Evolutionary conservation across 1,140 invertebrate species (phyloP).

Genomic region (Aphelenchoides fujianensis): DNA sequence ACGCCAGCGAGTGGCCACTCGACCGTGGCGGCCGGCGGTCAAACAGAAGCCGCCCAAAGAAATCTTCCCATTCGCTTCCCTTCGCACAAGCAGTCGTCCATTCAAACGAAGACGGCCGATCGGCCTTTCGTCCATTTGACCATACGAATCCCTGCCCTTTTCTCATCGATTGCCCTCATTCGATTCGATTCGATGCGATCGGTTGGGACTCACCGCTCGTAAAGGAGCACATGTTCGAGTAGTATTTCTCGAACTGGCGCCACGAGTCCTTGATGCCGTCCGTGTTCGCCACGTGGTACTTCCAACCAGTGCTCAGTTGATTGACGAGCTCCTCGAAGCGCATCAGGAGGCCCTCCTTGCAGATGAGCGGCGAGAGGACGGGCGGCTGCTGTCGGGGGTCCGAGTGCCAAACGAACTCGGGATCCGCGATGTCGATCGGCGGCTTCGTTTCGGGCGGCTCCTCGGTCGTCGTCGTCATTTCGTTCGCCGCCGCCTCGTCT

Average conservation of each 20-base stretch:
- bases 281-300: constrained; percentile 61
- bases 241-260: constrained; percentile 53
- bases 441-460: constrained; percentile 22
- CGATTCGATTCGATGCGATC: background rate
- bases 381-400: background rate
- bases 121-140: background rate
- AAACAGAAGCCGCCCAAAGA: background rate
- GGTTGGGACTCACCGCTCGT: constrained; percentile 36
- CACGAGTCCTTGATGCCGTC: constrained; percentile 57
- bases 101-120: background rate
- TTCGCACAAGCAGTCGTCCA: background rate
- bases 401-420: constrained; percentile 13
- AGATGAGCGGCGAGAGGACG: constrained; percentile 50
- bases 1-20: background rate
- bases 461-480: constrained; percentile 22
- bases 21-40: background rate
- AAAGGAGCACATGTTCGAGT: constrained; percentile 46
- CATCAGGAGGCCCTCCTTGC: constrained; percentile 47
- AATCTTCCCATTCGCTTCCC: background rate
- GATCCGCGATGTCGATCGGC: constrained; percentile 10
- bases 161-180: background rate
- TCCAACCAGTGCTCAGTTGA: constrained; percentile 55
- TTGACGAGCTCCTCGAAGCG: constrained; percentile 56
- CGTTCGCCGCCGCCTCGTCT: background rate
- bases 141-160: background rate